Evolutionary conservation across 2,113 vertebrate genomes (phyloP).

Genomic region (Strigops habroptila): DNA sequence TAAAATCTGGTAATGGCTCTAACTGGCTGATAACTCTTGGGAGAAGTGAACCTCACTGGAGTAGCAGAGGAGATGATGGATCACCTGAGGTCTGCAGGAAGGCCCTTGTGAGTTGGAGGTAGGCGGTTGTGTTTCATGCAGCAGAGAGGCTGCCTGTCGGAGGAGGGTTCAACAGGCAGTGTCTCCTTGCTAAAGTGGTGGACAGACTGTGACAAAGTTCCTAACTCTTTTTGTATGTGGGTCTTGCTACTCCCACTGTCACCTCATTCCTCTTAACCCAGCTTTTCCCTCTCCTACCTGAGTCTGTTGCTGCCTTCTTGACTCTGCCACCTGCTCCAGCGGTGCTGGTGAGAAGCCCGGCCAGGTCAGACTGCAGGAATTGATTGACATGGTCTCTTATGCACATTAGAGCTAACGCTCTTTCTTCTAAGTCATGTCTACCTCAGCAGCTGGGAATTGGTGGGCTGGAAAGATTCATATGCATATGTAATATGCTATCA

Average conservation of each 20-base stretch:
- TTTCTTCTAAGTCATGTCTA: background rate
- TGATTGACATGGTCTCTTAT: background rate
- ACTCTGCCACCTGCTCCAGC: rapidly evolving
- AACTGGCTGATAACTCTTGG: background rate
- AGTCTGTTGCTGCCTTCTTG: background rate
- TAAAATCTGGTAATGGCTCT: background rate
- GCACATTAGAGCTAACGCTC: background rate
- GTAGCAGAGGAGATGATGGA: background rate
- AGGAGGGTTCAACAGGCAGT: background rate
- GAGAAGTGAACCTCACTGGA: background rate
- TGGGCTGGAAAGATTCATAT: background rate
- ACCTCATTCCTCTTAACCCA: background rate
- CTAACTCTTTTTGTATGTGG: background rate
- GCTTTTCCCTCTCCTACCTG: background rate
- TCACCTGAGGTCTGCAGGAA: background rate
- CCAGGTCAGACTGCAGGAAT: background rate
- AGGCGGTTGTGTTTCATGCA: background rate
- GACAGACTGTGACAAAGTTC: background rate
- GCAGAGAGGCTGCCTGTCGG: background rate
- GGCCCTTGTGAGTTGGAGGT: background rate
- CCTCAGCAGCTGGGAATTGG: background rate
- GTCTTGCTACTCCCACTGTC: background rate
- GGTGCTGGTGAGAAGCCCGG: background rate
- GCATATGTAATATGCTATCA: background rate
- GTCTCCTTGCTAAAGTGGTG: background rate